Conservation (phyloP, 2,888 invertebrate species). For the Trachelus tabidus region DNA sequence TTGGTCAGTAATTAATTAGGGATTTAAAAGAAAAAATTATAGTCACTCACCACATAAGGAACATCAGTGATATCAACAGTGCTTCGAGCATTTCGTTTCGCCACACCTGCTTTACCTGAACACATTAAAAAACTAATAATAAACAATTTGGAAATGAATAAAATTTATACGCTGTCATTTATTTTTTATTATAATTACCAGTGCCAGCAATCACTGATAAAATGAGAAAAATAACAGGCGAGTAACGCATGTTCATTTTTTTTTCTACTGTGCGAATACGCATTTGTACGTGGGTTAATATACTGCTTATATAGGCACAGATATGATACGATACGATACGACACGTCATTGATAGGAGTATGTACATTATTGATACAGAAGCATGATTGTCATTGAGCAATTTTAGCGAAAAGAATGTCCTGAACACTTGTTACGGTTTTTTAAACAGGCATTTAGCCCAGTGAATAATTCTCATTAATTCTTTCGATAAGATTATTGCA, state of each 20-base stretch:
- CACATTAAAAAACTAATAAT: neutral
- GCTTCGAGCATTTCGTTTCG: neutral
- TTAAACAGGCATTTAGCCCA: neutral
- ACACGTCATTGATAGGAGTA: neutral
- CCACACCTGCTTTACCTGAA: neutral
- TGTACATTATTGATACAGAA: neutral
- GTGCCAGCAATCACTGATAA: neutral
- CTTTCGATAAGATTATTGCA: neutral
- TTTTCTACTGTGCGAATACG: neutral
- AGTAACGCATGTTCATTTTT: neutral
- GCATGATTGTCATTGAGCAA: neutral
- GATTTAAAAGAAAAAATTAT: neutral
- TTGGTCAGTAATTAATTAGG: neutral
- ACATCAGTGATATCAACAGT: neutral
- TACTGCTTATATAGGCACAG: neutral
- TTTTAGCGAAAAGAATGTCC: neutral
- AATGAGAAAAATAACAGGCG: neutral
- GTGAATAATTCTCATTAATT: neutral
- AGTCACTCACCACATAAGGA: neutral
- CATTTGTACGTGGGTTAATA: neutral
- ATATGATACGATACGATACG: neutral
- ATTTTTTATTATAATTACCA: neutral
- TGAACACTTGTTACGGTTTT: neutral
- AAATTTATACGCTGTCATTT: neutral
- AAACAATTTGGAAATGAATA: neutral